These are phyloP conservation scores for Enteromius thamalakanensis DNA, from an alignment of 2,797 vertebrate genomes.

Conservation along the genomic window DNA sequence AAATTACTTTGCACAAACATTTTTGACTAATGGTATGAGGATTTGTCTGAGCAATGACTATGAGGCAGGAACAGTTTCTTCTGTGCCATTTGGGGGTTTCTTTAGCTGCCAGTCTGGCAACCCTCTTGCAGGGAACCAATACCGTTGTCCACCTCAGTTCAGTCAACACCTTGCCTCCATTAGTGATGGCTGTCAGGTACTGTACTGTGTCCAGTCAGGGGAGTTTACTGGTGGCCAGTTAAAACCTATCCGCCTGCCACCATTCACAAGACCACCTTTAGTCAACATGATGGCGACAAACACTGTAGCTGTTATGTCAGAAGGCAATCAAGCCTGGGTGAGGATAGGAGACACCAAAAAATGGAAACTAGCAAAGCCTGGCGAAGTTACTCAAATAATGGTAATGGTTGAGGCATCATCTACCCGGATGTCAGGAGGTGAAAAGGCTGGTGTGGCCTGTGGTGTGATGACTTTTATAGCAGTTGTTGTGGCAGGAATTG, in stretches of 20 bases:
- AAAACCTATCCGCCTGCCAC: slow-evolving; percentile 79
- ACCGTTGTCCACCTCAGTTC: slow-evolving; percentile 82
- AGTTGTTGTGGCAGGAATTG: slow-evolving; percentile 60
- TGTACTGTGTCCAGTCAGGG: slow-evolving; percentile 85
- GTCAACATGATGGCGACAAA: slow-evolving; percentile 73
- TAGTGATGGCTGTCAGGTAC: slow-evolving; percentile 87
- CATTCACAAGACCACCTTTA: slow-evolving; percentile 79
- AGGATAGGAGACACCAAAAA: slow-evolving; percentile 74
- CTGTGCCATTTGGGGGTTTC: slow-evolving; percentile 87
- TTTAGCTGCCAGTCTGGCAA: slow-evolving; percentile 88
- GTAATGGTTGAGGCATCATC: slow-evolving; percentile 52
- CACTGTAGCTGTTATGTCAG: slow-evolving; percentile 82
- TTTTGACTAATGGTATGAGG: slow-evolving; percentile 77
- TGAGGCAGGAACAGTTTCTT: slow-evolving; percentile 71
- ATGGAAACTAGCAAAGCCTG: slow-evolving; percentile 78
- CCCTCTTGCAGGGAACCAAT: slow-evolving; percentile 68
- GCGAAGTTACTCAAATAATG: slow-evolving; percentile 65
- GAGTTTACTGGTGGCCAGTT: slow-evolving; percentile 80
- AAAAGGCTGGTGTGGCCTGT: slow-evolving; percentile 69
- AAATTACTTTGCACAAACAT: slow-evolving; percentile 71
- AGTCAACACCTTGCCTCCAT: slow-evolving; percentile 87
- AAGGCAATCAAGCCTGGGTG: slow-evolving; percentile 80
- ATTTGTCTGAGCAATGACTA: slow-evolving; percentile 86
- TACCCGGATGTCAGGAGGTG: slow-evolving; percentile 50
- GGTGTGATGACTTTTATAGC: slow-evolving; percentile 67